These are phyloP conservation scores for Lucilia cuprina DNA, from an alignment of 1,140 invertebrate genomes.

Conservation along the genomic window DNA sequence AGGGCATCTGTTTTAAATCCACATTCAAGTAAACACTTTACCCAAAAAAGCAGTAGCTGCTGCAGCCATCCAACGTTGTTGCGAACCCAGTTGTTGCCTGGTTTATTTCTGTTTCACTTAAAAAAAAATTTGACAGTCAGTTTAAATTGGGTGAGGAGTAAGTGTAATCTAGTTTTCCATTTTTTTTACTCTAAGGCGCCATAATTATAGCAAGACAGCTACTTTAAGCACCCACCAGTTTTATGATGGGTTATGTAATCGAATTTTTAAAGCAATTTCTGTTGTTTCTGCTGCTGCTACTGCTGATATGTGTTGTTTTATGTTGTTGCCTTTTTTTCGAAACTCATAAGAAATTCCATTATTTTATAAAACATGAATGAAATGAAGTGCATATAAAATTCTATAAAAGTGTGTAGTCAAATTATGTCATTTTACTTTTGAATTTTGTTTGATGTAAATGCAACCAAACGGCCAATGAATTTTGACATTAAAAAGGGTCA, in stretches of 20 bases:
- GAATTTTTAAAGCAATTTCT: neutral
- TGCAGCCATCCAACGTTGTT: neutral
- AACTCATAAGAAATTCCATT: constrained; percentile 3
- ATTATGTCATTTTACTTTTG: neutral
- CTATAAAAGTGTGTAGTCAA: neutral
- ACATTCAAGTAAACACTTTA: neutral
- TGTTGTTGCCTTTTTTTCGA: neutral
- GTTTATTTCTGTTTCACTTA: neutral
- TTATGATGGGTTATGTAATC: constrained; percentile 8
- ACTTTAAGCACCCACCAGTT: neutral
- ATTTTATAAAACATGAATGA: neutral
- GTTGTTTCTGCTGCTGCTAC: neutral
- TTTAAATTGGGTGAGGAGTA: neutral
- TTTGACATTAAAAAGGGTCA: too few species aligned
- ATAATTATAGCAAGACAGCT: neutral
- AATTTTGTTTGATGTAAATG: too few species aligned
- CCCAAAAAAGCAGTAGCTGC: neutral
- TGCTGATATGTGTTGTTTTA: neutral
- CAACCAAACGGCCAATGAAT: too few species aligned
- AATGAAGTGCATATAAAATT: neutral
- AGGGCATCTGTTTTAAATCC: constrained; percentile 6
- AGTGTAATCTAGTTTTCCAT: neutral
- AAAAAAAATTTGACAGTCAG: neutral
- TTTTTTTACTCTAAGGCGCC: neutral
- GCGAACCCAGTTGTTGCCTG: neutral